Conservation (phyloP, 2,888 invertebrate genomes). For the Punctoribates punctum region DNA sequence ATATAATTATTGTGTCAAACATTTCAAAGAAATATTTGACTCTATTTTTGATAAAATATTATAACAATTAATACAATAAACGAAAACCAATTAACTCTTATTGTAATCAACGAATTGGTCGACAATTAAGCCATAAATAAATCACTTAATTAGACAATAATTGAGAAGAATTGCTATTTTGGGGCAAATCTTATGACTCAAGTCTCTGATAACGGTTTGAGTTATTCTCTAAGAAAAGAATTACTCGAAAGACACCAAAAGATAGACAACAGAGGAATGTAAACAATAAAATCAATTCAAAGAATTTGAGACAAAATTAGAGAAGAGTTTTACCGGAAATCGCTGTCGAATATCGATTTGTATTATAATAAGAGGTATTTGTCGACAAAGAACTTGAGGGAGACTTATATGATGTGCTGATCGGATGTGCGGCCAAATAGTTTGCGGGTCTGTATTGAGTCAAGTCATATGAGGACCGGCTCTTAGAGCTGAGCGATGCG, state of each 20-base stretch:
- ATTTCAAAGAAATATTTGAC: too few relatives aligned
- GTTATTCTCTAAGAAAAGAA: too few relatives aligned
- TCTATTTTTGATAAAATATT: too few relatives aligned
- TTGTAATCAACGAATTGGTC: background rate
- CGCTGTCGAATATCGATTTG: conserved; percentile 18
- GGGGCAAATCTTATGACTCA: background rate
- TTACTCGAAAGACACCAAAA: background rate
- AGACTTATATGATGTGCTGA: background rate
- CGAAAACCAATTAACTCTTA: too few relatives aligned
- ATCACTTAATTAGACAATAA: background rate
- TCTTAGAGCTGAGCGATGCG: background rate
- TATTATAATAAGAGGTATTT: conserved; percentile 8
- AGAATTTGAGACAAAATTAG: background rate
- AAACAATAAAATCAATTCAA: background rate
- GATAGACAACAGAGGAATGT: background rate
- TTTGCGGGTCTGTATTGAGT: background rate
- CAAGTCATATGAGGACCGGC: conserved; percentile 21
- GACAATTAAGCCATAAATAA: background rate
- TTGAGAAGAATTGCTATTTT: background rate
- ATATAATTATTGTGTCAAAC: too few relatives aligned
- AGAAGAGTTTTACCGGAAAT: conserved; percentile 9
- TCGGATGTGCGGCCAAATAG: background rate
- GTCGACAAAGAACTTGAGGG: background rate
- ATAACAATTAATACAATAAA: too few relatives aligned
- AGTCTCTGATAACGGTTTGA: too few relatives aligned